Conservation (phyloP, 2,797 vertebrate species). For the Lemur catta region DNA sequence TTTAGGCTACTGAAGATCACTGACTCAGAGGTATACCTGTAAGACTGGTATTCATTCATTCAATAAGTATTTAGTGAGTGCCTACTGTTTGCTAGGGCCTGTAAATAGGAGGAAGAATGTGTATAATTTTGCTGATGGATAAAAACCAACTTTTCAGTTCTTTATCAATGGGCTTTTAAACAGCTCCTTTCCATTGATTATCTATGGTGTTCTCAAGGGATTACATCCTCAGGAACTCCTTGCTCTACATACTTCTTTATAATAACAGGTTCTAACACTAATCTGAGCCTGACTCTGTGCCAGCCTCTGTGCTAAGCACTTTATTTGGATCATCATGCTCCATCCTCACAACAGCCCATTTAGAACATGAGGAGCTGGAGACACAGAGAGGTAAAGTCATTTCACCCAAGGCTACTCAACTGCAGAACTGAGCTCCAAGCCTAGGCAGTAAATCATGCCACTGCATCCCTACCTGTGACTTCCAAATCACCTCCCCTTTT, state of each 20-base stretch:
- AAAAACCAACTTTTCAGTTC: conserved; percentile 45
- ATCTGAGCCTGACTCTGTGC: background rate
- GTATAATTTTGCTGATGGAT: background rate
- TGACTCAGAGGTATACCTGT: background rate
- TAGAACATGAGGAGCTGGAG: background rate
- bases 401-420: background rate
- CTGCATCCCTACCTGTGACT: background rate
- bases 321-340: background rate
- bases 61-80: background rate
- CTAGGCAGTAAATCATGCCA: background rate
- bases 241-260: background rate
- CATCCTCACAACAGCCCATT: background rate
- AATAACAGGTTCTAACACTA: background rate
- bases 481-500: background rate
- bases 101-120: background rate
- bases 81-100: background rate
- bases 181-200: background rate
- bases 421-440: background rate
- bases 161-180: background rate
- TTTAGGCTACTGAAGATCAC: background rate
- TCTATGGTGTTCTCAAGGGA: background rate
- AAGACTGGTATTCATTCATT: background rate
- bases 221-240: background rate
- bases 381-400: background rate
- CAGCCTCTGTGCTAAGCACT: background rate